A percentile compares a stretch with the other conserved stretches of the same genome.
These are phyloP conservation scores for Eulacestoma nigropectus DNA, from an alignment of 2,113 vertebrate genomes.

Conservation along the genomic window DNA sequence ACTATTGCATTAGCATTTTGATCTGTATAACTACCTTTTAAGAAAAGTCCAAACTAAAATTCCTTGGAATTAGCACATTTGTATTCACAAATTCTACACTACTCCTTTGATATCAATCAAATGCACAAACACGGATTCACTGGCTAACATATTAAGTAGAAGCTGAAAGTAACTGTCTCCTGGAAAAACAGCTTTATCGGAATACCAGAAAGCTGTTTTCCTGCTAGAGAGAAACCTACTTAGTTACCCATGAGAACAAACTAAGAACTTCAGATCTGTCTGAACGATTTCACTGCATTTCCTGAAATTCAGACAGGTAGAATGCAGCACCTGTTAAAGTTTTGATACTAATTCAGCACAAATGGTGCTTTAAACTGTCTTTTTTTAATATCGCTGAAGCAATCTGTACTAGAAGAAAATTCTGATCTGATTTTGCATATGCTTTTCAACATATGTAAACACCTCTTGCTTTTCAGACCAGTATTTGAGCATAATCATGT, in stretches of 20 bases:
- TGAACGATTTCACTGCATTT: neutral
- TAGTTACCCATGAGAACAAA: neutral
- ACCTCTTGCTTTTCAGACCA: neutral
- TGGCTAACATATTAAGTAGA: neutral
- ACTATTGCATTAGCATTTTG: neutral
- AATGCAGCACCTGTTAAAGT: neutral
- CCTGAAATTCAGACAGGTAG: neutral
- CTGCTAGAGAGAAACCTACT: neutral
- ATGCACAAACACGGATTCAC: neutral
- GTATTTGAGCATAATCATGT: neutral
- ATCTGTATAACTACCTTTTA: neutral
- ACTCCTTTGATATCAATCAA: neutral
- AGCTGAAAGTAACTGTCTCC: neutral
- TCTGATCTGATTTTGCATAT: neutral
- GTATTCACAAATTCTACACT: neutral
- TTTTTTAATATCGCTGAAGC: neutral
- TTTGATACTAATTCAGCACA: neutral
- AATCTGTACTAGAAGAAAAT: neutral
- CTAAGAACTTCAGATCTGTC: neutral
- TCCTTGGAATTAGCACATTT: neutral
- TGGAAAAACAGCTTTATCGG: neutral
- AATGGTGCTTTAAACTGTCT: neutral
- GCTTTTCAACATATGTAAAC: neutral
- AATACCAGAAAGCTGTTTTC: neutral
- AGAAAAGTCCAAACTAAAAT: neutral